Percentiles rank a stretch among this genome's conserved stretches.
Evolutionary conservation across 2,797 vertebrate genomes (phyloP).

Genomic region (Australoheros facetus): DNA sequence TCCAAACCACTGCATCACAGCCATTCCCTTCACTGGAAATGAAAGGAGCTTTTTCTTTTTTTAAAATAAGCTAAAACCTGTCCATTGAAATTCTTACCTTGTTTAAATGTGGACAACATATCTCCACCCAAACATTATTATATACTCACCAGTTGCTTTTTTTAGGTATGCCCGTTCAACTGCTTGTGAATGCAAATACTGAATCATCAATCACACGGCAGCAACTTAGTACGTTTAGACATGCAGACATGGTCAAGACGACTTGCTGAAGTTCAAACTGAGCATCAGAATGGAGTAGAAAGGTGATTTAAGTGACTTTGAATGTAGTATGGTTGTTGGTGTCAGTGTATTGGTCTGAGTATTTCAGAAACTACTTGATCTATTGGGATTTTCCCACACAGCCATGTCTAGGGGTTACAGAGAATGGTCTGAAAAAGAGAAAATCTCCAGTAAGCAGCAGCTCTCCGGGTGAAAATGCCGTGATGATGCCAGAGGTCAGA

Average conservation of each 20-base stretch:
- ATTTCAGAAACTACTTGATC: neutral
- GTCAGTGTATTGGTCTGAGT: neutral
- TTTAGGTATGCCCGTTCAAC: neutral
- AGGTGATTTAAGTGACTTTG: neutral
- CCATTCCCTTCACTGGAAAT: neutral
- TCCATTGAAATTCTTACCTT: neutral
- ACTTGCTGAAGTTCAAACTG: neutral
- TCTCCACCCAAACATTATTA: too few species aligned
- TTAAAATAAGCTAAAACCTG: neutral
- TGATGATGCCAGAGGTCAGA: neutral
- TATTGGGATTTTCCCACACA: neutral
- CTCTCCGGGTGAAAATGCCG: neutral
- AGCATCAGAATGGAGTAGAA: neutral
- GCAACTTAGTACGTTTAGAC: neutral
- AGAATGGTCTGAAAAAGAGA: neutral
- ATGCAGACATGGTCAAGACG: neutral
- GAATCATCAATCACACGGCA: neutral
- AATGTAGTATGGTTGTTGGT: neutral
- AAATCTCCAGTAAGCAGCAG: neutral
- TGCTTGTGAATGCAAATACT: neutral
- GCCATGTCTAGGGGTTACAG: neutral
- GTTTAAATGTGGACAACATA: neutral
- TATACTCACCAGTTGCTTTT: neutral
- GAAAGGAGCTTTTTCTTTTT: rapidly evolving
- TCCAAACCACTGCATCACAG: neutral